Evolutionary conservation across 2,113 vertebrate species (phyloP).

Genomic region (Atrichornis clamosus): DNA sequence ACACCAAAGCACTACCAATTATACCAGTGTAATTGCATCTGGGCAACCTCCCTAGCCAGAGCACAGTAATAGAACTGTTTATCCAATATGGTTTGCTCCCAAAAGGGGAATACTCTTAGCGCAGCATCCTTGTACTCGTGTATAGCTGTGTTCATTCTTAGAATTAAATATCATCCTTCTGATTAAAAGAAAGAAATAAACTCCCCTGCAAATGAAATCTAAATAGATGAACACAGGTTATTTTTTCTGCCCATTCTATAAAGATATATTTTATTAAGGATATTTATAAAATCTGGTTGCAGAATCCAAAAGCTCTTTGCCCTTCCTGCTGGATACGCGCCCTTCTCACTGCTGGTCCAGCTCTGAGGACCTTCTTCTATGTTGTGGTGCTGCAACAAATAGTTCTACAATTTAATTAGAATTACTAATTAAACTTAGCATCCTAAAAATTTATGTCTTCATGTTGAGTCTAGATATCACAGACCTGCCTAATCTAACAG

Average conservation of each 20-base stretch:
- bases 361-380: background rate
- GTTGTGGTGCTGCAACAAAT: fast-evolving
- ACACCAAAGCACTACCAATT: slow-evolving; percentile 54
- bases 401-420: background rate
- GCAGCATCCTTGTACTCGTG: background rate
- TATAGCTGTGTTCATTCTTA: background rate
- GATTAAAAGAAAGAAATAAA: background rate
- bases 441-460: background rate
- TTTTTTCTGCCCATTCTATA: background rate
- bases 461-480: background rate
- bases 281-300: background rate
- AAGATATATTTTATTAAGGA: background rate
- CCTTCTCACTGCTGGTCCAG: background rate
- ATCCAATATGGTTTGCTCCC: slow-evolving; percentile 52
- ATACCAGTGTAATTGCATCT: slow-evolving; percentile 47
- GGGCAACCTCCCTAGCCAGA: slow-evolving; percentile 35
- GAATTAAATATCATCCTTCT: background rate
- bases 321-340: background rate
- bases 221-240: background rate
- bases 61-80: slow-evolving; percentile 40
- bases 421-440: background rate
- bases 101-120: background rate
- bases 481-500: background rate
- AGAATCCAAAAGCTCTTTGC: background rate
- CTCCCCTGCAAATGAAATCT: background rate